Evolutionary conservation across 2,797 vertebrate genomes (phyloP), one percentile per base, ranked within the genome.

Genomic region (Jordanella pulchra): DNA sequence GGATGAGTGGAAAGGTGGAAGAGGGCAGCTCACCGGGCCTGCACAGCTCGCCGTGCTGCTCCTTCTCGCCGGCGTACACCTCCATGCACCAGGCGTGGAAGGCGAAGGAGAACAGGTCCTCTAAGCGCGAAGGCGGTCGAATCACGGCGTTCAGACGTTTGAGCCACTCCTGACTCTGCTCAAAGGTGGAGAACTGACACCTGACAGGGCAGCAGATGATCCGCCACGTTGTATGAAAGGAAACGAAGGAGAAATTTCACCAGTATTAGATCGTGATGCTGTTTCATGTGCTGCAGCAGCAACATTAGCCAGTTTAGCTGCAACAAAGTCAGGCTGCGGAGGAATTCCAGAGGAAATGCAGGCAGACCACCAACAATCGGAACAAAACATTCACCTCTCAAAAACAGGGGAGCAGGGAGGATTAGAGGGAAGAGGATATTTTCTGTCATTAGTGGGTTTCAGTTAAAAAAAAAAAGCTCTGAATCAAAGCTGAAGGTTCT

Each of bases 71-170:
- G 0, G 96, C 96, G 0, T 97, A 97, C 18, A 96, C 95, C 63
- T 98, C 96, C 95, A 96, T 96, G 83, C 97, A 98, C 97, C 97
- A 98, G 44, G 97, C 97, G 0, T 99, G 97, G 79, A 97, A 99
- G 66, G 97, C 96, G 3, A 99, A 99, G 0, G 97, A 97, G 87
- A 99, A 99, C 18, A 99, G 96, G 79, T 98, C 96, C 86, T 99
- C 97, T 73, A 99, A 95, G 79, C 94, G 96, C 14, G 96, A 91
- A 0, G 97, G 98, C 5, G 97, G 97, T 23, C 95, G 95, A 56
- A 96, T 93, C 1, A 91, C 94, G 1, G 79, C 90, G 45, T 93
- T 96, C 74, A 99, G 89, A 69, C 97, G 94, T 88, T 99, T 99
- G 71, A 97, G 89, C 98, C 97, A 99, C 63, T 98, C 97, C 89